Percentiles rank a stretch among this genome's conserved stretches.
phyloP scores from a whole-genome alignment of 1,140 invertebrate genomes.

The Stegodyphus mimosarum region DNA sequence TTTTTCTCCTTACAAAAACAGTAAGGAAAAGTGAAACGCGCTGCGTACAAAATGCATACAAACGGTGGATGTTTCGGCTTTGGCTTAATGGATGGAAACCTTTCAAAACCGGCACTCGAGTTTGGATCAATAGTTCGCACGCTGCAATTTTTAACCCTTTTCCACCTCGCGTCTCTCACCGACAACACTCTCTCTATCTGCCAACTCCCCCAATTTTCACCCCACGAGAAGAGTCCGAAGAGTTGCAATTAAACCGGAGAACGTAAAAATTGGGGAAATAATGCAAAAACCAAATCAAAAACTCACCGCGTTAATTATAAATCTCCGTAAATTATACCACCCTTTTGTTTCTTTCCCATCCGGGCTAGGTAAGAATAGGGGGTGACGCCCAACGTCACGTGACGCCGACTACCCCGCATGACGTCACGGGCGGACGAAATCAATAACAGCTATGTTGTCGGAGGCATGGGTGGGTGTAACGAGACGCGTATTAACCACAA shows the following conservation, averaged over 20 bases:
- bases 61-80: no score
- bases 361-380: constrained; percentile 27
- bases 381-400: constrained; percentile 57
- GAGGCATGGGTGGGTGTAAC: constrained; percentile 36
- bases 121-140: constrained; percentile 1
- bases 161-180: background rate
- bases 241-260: constrained; percentile 43
- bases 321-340: constrained; percentile 60
- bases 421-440: constrained; percentile 7
- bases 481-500: constrained; percentile 13
- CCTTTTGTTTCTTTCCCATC: constrained; percentile 52
- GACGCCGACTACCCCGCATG: background rate
- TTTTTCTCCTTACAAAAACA: no score
- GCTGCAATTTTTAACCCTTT: constrained; percentile 10
- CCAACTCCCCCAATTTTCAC: constrained; percentile 17
- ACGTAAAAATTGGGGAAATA: constrained; percentile 23
- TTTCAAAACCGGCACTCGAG: background rate
- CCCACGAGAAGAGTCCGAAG: background rate
- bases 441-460: constrained; percentile 33
- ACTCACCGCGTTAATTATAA: constrained; percentile 59
- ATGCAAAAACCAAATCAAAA: constrained; percentile 54
- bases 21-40: no score
- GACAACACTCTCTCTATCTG: background rate
- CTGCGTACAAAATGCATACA: no score
- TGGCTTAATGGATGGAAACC: background rate